Evolutionary conservation across 2,888 invertebrate species (phyloP), one percentile per base, ranked within the genome.

Genomic region (Lasius platythorax): DNA sequence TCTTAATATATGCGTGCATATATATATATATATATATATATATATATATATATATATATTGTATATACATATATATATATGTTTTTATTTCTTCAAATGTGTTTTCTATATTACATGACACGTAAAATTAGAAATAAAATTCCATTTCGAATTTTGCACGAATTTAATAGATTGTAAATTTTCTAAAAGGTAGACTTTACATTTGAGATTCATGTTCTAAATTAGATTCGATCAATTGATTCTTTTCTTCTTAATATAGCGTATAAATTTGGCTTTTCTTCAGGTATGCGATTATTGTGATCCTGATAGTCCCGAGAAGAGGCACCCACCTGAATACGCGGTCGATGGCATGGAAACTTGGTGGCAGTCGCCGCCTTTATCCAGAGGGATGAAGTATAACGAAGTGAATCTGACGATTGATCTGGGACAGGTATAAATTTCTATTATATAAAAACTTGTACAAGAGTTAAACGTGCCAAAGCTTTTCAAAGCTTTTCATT

Each of bases 361-460:
- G 98, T 99, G 99, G 99, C 99, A 99, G 96, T 99, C 99, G 94
- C 99, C 99, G 0, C 99, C 99, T 0, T 96, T 99, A 37, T 99
- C 99, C 74, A 96, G 99, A 91, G 99, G 99, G 83, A 98, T 98
- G 97, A 98, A 98, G 95, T 99, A 98, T 96, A 99, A 99, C 95
- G 98, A 98, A 96, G 98, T 99, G 94, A 99, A 99, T 95, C 96
- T 99, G 87, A 99, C 99, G 92, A 99, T 99, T 93, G 98, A 99
- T 95, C 96, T 99, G 91, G 99, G 98, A 92, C 99, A 99, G 97
- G 99, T 99, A 53, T 53, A 95, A 96, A 94, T 87, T 28, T 61
- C 30, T 50, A 9, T 37, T 18, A 18, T 23, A 43, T 63, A 56
- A 53, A 33, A n/a, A 8, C n/a, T 53, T n/a, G n/a, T 33, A 18